phyloP scores from a whole-genome alignment of 2,888 invertebrate genomes.

The Zhuqinia jingwanae region DNA sequence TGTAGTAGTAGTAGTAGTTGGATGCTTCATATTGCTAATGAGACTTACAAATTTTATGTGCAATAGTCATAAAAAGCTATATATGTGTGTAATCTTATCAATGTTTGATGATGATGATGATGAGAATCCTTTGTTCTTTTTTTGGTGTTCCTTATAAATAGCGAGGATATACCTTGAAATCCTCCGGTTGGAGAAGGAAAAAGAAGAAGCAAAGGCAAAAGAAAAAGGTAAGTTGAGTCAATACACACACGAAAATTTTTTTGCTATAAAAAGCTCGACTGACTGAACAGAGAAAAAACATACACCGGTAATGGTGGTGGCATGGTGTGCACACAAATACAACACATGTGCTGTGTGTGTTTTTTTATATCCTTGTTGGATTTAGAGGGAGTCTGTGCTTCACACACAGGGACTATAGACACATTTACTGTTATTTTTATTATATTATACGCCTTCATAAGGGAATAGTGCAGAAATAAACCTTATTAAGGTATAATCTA shows the following conservation, averaged over 20 bases:
- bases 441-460: background rate
- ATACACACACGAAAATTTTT: too few relatives aligned
- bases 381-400: background rate
- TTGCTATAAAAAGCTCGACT: background rate
- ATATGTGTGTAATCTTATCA: conserved; percentile 4
- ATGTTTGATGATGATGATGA: conserved; percentile 55
- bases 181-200: conserved; percentile 73
- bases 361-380: too few relatives aligned
- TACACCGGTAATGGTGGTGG: too few relatives aligned
- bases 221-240: conserved; percentile 59
- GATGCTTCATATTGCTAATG: background rate
- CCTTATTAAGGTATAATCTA: conserved; percentile 2
- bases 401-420: background rate
- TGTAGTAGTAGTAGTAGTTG: too few relatives aligned
- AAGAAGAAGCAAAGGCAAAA: conserved; percentile 68
- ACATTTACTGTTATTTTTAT: conserved; percentile 12
- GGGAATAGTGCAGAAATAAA: background rate
- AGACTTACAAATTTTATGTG: background rate
- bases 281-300: too few relatives aligned
- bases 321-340: background rate
- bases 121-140: conserved; percentile 53
- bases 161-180: conserved; percentile 76
- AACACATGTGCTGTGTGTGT: conserved; percentile 3
- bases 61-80: background rate
- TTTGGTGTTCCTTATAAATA: conserved; percentile 38